Evolutionary conservation across 2,888 invertebrate species (phyloP).

Genomic region (Tetragonula carbonaria): DNA sequence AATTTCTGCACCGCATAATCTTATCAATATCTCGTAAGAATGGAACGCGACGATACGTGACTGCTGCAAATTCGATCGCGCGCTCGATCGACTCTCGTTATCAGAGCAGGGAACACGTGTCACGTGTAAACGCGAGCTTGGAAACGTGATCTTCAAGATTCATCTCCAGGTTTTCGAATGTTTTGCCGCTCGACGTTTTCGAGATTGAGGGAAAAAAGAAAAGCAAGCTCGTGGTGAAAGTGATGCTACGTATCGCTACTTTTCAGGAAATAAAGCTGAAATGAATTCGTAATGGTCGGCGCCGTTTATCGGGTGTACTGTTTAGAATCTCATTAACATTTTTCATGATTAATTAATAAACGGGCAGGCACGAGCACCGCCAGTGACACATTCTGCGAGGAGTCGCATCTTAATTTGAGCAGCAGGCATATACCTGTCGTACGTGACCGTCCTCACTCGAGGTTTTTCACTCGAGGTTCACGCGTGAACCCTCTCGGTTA

Average conservation of each 20-base stretch:
- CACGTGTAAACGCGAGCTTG: not conserved
- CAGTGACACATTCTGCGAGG: slow-evolving; percentile 50
- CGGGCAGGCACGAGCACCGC: slow-evolving; percentile 13
- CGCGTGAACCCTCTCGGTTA: slow-evolving; percentile 29
- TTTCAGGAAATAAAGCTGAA: not conserved
- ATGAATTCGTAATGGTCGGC: slow-evolving; percentile 16
- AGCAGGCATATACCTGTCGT: slow-evolving; percentile 20
- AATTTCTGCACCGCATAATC: not conserved
- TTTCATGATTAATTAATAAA: slow-evolving; percentile 41
- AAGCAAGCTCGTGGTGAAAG: not conserved
- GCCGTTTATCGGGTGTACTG: not conserved
- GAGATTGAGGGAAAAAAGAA: not conserved
- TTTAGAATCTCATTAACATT: slow-evolving; percentile 20
- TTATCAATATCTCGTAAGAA: not conserved
- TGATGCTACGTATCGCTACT: too few relatives aligned
- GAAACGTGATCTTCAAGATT: too few relatives aligned
- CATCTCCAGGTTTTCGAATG: not conserved
- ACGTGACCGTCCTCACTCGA: slow-evolving; percentile 63
- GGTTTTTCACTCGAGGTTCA: slow-evolving; percentile 31
- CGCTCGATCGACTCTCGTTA: slow-evolving; percentile 5
- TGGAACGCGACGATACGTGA: slow-evolving; percentile 27
- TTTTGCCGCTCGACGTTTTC: too few relatives aligned
- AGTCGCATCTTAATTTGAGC: slow-evolving; percentile 60
- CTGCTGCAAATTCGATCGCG: slow-evolving; percentile 4
- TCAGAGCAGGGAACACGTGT: not conserved